Conservation (phyloP, 2,113 vertebrate species). For the Gymnocephalus cernua region DNA sequence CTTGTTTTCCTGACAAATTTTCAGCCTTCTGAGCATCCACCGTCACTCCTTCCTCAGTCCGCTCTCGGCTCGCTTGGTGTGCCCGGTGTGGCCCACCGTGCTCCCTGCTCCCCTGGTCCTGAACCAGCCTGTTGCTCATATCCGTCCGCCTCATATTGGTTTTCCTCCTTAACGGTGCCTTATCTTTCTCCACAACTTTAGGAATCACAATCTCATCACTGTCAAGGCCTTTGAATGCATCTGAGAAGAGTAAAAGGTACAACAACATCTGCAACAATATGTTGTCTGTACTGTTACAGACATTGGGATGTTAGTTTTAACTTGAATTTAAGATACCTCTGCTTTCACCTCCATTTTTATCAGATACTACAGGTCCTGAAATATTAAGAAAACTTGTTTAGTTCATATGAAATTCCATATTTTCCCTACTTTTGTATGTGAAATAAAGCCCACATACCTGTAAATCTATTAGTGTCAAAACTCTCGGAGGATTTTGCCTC, state of each 20-base stretch:
- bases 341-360: constrained; percentile 44
- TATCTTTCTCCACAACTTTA: constrained; percentile 21
- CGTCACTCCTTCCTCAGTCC: constrained; percentile 13
- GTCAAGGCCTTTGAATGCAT: constrained; percentile 43
- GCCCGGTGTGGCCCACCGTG: not conserved
- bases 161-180: constrained; percentile 1
- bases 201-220: constrained; percentile 65
- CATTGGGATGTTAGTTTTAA: not conserved
- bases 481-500: constrained; percentile 66
- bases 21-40: not conserved
- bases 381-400: not conserved
- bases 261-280: constrained; percentile 1
- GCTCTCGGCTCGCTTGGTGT: constrained; percentile 24
- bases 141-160: not conserved
- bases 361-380: constrained; percentile 29
- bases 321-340: constrained; percentile 18
- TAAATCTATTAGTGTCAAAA: constrained; percentile 29
- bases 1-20: constrained; percentile 6
- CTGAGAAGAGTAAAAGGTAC: constrained; percentile 6
- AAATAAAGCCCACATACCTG: constrained; percentile 46
- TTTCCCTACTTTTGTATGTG: not conserved
- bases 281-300: not conserved
- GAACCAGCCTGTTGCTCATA: constrained; percentile 10
- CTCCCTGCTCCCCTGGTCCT: constrained; percentile 30
- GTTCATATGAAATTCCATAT: not conserved